These are phyloP conservation scores for Antedon mediterranea DNA, from an alignment of 53 echinoderm and acorn worm species.

Conservation along the genomic window DNA sequence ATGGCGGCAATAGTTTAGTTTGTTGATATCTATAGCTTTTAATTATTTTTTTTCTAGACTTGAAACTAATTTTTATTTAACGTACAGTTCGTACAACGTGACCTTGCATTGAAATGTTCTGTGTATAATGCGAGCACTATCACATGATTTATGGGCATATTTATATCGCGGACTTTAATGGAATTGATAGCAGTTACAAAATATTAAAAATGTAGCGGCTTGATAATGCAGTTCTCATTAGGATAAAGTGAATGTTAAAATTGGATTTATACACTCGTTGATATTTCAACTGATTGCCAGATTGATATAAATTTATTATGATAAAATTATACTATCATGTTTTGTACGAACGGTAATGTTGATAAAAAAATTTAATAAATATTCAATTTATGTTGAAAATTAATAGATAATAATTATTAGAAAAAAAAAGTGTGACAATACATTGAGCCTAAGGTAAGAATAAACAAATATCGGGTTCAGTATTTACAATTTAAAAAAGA, in stretches of 20 bases:
- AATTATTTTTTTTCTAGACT: neutral
- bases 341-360: neutral
- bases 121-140: neutral
- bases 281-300: neutral
- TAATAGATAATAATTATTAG: too few relatives aligned
- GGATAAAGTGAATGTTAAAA: neutral
- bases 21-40: neutral
- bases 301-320: too few relatives aligned
- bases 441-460: too few relatives aligned
- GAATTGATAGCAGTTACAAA: neutral
- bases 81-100: too few relatives aligned
- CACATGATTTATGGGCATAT: neutral
- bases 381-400: neutral
- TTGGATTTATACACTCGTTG: neutral
- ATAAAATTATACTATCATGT: neutral
- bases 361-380: neutral
- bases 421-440: too few relatives aligned
- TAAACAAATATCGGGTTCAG: too few relatives aligned
- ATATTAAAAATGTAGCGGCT: slow-evolving; percentile 1
- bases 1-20: neutral
- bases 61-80: too few relatives aligned
- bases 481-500: too few relatives aligned
- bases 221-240: neutral
- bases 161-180: neutral
- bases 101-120: too few relatives aligned